A percentile compares a stretch with the other conserved stretches of the same genome.
Evolutionary conservation across 2,113 vertebrate species (phyloP).

Genomic region (Gallinago undulata): DNA sequence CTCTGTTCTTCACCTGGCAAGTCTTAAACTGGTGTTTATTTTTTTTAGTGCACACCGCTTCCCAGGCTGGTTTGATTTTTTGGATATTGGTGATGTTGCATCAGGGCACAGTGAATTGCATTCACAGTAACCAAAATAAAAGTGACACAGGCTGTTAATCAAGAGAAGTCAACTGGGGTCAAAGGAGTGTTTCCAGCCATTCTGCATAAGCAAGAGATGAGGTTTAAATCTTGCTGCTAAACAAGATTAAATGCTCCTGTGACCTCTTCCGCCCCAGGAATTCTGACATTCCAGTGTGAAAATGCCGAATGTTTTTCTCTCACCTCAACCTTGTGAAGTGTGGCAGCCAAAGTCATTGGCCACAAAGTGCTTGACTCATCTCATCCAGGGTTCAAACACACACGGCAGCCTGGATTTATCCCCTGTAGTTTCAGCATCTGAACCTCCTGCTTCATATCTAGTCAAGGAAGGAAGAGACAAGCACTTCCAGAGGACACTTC

Average conservation of each 20-base stretch:
- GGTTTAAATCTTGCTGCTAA: not conserved
- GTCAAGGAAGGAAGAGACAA: not conserved
- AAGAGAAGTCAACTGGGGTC: not conserved
- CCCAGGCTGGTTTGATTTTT: not conserved
- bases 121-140: slow-evolving; percentile 36
- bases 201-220: not conserved
- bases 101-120: not conserved
- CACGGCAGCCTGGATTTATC: not conserved
- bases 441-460: not conserved
- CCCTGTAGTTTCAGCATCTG: not conserved
- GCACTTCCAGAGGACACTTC: not conserved
- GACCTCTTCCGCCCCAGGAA: not conserved
- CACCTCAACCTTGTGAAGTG: not conserved
- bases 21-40: not conserved
- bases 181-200: not conserved
- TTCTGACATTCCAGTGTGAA: not conserved
- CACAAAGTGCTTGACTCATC: not conserved
- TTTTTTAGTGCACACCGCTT: not conserved
- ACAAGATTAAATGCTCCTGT: not conserved
- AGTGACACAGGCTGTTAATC: slow-evolving; percentile 19
- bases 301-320: not conserved
- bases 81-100: not conserved
- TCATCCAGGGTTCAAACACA: not conserved
- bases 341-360: not conserved
- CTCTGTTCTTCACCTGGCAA: not conserved